Base-by-base conservation (phyloP, 2,113 vertebrate species). In the Clarias magur region DNA sequence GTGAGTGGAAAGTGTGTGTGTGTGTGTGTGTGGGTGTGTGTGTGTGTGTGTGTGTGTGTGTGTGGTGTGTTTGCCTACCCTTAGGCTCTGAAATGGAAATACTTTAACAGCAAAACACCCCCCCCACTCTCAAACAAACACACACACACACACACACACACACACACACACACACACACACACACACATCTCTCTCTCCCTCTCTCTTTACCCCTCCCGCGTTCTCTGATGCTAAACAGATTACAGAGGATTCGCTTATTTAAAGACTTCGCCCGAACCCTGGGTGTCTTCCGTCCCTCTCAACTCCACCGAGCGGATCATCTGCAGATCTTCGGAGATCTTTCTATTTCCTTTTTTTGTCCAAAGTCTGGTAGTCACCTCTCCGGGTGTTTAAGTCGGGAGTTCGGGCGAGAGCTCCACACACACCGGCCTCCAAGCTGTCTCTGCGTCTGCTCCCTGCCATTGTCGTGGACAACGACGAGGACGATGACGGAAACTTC, bases 401-500 rank as follows among this genome's bases (percentile, higher is more conserved):
- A 84, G 90, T 87, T 85, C 38, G 30, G 21, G 57, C 10, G 89
- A 73, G 86, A 90, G 86, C 87, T 89, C 88, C 87, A 54, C 67
- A 70, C 79, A 76, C 87, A 23, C 7, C 88, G 38, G 27, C 60
- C 83, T 84, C 21, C 92, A 94, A 88, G 73, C 91, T 96, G 94
- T 92, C 95, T 86, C 94, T 95, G 56, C 92, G 95, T 72, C 93
- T 95, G 1, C 92, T 95, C 82, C 95, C 95, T 56, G 86, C 80
- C 12, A 90, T 97, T 88, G 90, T 88, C 89, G 95, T 96, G 96
- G 98, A 98, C 94, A 96, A 97, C 91, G 97, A 98, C 2, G 97
- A 98, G 10, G 95, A 96, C 75, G 97, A 98, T 67, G 98, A 99
- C 85, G 95, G 97, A 4, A 97, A 95, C 91, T 99, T 99, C 94